These are phyloP conservation scores for Meiosimyza platycephala DNA, from an alignment of 2,888 invertebrate species.

Conservation along the genomic window DNA sequence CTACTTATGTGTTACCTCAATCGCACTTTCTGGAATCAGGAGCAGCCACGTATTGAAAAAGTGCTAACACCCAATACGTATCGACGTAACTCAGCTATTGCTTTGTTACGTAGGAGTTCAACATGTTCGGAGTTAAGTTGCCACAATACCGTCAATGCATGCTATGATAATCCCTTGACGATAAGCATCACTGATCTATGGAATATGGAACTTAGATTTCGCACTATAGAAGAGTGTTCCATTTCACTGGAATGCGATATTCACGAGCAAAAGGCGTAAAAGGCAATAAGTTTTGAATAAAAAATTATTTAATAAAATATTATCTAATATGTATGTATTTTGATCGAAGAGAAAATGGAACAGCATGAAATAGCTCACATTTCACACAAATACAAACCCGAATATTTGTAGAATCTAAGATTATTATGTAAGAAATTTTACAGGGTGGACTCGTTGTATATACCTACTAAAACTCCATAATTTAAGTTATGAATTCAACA, in stretches of 20 bases:
- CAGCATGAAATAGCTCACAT: too few species aligned
- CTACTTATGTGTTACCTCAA: slow-evolving; percentile 59
- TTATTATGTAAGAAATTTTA: too few species aligned
- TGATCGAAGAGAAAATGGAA: too few species aligned
- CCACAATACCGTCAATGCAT: slow-evolving; percentile 44
- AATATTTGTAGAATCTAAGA: too few species aligned
- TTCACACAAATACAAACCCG: too few species aligned
- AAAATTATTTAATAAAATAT: too few species aligned
- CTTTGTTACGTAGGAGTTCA: slow-evolving; percentile 54
- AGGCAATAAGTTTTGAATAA: too few species aligned
- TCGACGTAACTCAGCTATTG: slow-evolving; percentile 55
- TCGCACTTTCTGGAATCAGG: slow-evolving; percentile 59
- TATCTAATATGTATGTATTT: too few species aligned
- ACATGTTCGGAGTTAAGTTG: slow-evolving; percentile 51
- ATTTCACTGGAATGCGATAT: background rate
- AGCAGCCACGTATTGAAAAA: slow-evolving; percentile 55
- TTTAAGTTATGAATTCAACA: too few species aligned
- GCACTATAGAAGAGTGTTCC: slow-evolving; percentile 49
- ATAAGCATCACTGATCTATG: slow-evolving; percentile 60
- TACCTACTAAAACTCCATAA: too few species aligned
- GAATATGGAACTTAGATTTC: slow-evolving; percentile 50
- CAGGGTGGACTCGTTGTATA: too few species aligned
- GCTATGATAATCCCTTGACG: slow-evolving; percentile 48
- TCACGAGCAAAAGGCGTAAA: too few species aligned
- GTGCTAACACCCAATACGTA: slow-evolving; percentile 61